Base-by-base conservation (phyloP, 2,888 invertebrate genomes). In the Synanthedon andrenaeformis region DNA sequence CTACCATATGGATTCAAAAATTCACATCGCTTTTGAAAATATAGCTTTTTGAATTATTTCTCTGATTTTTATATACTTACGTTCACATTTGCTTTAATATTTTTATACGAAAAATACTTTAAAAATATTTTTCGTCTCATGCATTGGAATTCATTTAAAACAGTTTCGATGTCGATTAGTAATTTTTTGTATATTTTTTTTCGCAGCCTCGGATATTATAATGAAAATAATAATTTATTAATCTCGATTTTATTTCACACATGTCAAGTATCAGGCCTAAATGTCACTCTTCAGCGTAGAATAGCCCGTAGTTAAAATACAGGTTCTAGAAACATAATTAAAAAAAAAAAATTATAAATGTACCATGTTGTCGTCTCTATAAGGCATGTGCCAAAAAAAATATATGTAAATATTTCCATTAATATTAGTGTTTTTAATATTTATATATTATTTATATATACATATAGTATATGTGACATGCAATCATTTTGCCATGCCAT, bases 281-380 rank as follows among this genome's bases (percentile, higher is more conserved):
- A 82, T 67, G 53, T 69, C 72, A 76, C 73, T 67, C 66, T 67
- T 69, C 69, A 65, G 28, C 41, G n/a, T 75, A 82, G 78, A 66
- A 57, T 84, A 84, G 83, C 81, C 82, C 81, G 79, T 84, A 84
- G 82, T 72, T 75, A 57, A 35, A 35, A 75, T 77, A 82, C 82
- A 82, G 79, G 80, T 72, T 65, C 70, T 54, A 78, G 79, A 75
- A 71, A 74, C 1, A 35, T 35, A 28, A 6, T 28, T 28, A 8
- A 28, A 28, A 8, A 28, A 28, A 28, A 8, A 35, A 62, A 59
- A 57, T 59, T 64, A n/a, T 65, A 67, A 65, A 68, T 70, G 65
- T 69, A 71, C 71, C 67, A 71, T 70, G 69, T 72, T 62, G 62
- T 64, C 57, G 72, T 76, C 6, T 12, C 41, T 23, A 23, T 23